These are phyloP conservation scores for Columba janthina DNA, from an alignment of 2,113 vertebrate genomes.

Conservation along the genomic window DNA sequence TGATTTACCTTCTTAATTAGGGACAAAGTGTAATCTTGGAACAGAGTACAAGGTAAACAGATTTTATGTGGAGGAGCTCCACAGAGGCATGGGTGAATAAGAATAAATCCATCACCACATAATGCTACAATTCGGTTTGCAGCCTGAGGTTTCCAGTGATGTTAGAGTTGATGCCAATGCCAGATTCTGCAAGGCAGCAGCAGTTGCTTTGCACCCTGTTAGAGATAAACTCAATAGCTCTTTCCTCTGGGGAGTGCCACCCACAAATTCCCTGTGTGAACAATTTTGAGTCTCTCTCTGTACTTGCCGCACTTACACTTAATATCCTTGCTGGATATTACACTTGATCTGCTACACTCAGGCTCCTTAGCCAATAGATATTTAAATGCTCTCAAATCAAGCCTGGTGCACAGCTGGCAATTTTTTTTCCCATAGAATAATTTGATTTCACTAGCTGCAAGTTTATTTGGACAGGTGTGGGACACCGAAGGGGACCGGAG, in stretches of 20 bases:
- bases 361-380: background rate
- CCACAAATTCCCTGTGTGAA: background rate
- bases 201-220: rapidly evolving
- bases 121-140: background rate
- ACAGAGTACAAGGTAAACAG: background rate
- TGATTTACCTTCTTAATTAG: conserved; percentile 51
- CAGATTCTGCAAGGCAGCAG: background rate
- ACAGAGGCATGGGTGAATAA: background rate
- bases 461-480: background rate
- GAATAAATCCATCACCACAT: background rate
- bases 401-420: background rate
- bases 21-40: background rate
- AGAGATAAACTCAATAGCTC: background rate
- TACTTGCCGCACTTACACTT: background rate
- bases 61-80: background rate
- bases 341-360: background rate
- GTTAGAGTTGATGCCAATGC: rapidly evolving
- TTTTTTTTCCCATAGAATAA: background rate
- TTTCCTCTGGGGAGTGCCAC: background rate
- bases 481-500: background rate
- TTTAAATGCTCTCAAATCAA: background rate
- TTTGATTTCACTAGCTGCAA: background rate
- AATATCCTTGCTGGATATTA: background rate
- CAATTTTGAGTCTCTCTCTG: background rate
- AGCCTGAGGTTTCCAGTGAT: background rate